Evolutionary conservation across 2,797 vertebrate genomes (phyloP).

Genomic region (Orientallactaga sibirica): DNA sequence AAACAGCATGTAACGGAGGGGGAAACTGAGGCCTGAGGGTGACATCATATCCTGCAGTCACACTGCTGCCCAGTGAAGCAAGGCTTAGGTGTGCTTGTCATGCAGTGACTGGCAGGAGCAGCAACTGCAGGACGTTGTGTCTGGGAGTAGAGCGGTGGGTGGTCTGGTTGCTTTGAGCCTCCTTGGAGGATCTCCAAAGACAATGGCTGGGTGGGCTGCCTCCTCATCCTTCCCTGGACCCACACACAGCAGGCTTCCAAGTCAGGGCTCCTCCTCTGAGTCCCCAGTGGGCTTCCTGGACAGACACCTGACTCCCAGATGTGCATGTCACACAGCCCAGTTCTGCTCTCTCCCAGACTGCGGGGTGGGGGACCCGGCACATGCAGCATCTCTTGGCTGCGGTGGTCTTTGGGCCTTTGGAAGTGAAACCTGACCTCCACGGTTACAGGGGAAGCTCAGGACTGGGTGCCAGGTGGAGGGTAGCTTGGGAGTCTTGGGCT

Average conservation of each 20-base stretch:
- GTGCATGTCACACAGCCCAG: no score
- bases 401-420: background rate
- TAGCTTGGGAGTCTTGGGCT: background rate
- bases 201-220: background rate
- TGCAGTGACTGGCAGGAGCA: no score
- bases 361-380: background rate
- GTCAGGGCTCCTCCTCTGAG: background rate
- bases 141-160: background rate
- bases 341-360: background rate
- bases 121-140: no score
- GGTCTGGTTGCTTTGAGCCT: background rate
- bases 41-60: background rate
- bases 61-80: background rate
- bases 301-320: fast-evolving
- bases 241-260: background rate
- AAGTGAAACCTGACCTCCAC: background rate
- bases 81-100: no score
- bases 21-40: background rate
- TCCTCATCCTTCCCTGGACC: background rate
- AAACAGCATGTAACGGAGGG: background rate
- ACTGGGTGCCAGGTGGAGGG: fast-evolving
- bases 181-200: background rate
- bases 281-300: background rate
- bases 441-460: background rate
- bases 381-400: background rate